Base-by-base conservation (phyloP, 1,140 invertebrate genomes). In the Dendroctonus valens region DNA sequence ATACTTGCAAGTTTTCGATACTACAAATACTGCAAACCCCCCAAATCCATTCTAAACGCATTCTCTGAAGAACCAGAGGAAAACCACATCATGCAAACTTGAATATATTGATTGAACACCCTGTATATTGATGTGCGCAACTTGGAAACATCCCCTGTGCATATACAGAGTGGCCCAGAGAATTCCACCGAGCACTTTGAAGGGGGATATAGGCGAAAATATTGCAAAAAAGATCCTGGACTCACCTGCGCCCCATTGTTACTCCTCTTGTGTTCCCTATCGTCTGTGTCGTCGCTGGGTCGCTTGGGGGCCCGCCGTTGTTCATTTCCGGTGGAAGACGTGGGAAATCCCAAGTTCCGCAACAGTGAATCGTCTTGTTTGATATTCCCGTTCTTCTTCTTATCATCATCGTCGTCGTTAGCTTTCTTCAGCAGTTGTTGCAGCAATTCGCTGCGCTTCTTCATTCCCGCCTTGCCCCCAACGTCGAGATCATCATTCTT, bases 401-500 rank as follows among this genome's bases (percentile, higher is more conserved):
- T 74, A 26, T 74, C 72, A 50, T 77, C 75, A 9, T 81, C 75
- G 58, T 76, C 84, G 49, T 70, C 68, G 9, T 65, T 67, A 55
- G 69, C 72, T 46, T 85, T 81, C 68, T 90, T 90, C 41, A 95
- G 79, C 14, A 96, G 79, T 67, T 93, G 90, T 39, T 91, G 88
- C 46, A 94, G 82, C 52, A 94, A 81, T 73, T 93, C 91, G 72
- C 90, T 89, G 49, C 79, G 76, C 44, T 85, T 85, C 65, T 87
- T 86, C 39, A 84, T 74, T 54, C 82, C 83, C 40, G 78, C 81
- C 69, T 83, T 79, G 59, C 82, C 79, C 73, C 89, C 86, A 42
- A 87, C 80, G 68, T 87, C 85, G 69, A 92, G 90, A 69, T 92
- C 90, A 68, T 94, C 91, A 53, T 86, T 89, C 78, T 89, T 91